Conservation (phyloP, 1,140 invertebrate species). For the Dendroctonus valens region DNA sequence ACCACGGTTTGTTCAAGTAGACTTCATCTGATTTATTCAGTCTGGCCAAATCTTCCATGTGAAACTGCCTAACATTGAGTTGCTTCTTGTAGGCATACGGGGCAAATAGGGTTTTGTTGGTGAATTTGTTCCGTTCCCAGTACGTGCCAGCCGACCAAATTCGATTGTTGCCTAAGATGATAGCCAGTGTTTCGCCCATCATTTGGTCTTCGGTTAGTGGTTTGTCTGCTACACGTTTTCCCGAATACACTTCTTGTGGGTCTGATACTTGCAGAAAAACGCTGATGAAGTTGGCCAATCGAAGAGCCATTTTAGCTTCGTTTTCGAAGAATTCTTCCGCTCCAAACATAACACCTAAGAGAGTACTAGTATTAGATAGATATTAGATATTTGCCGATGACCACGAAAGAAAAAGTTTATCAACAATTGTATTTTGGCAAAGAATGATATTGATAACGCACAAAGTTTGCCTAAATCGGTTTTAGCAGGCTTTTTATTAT, state of each 20-base stretch:
- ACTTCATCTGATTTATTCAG: slow-evolving; percentile 75
- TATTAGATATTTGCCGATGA: no score
- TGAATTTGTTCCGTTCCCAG: slow-evolving; percentile 96
- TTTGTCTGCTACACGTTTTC: slow-evolving; percentile 83
- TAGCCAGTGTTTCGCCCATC: slow-evolving; percentile 87
- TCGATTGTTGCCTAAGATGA: slow-evolving; percentile 87
- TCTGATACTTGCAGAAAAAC: slow-evolving; percentile 92
- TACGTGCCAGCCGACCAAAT: slow-evolving; percentile 90
- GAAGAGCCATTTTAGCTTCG: slow-evolving; percentile 91
- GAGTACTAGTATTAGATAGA: no score
- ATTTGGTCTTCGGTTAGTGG: slow-evolving; percentile 91
- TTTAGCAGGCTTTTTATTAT: no score
- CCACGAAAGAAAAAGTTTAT: no score
- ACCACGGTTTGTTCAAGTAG: slow-evolving; percentile 85
- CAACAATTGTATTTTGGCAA: no score
- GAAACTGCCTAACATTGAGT: slow-evolving; percentile 79
- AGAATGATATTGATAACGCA: no score
- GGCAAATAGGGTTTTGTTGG: slow-evolving; percentile 88
- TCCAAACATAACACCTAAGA: slow-evolving; percentile 71
- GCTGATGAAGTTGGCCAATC: slow-evolving; percentile 93
- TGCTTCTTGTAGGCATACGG: slow-evolving; percentile 90
- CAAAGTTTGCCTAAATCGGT: no score
- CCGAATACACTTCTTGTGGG: slow-evolving; percentile 91
- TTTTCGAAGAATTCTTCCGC: slow-evolving; percentile 88
- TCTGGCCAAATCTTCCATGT: slow-evolving; percentile 83